These are phyloP conservation scores for Gavialis gangeticus DNA, from an alignment of 2,113 vertebrate species.

Conservation along the genomic window DNA sequence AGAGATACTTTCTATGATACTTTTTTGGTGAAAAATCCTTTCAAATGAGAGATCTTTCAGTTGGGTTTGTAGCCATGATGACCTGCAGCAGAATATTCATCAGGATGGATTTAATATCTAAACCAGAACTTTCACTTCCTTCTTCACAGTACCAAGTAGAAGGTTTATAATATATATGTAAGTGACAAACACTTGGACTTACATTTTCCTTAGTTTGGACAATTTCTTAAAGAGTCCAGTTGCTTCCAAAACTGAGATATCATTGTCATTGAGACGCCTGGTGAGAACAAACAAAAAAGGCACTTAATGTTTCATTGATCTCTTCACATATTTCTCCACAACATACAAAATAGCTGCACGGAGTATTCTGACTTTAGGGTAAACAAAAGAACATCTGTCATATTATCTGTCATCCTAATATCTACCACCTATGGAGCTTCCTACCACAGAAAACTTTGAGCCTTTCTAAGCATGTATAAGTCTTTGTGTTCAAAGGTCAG, in stretches of 20 bases:
- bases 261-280: conserved; percentile 96
- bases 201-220: conserved; percentile 94
- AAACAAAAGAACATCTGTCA: background rate
- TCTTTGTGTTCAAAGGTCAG: background rate
- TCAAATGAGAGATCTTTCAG: background rate
- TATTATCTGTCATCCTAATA: background rate
- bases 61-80: background rate
- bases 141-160: background rate
- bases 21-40: background rate
- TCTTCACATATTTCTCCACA: background rate
- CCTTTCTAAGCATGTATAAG: background rate
- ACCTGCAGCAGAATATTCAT: background rate
- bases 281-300: conserved; percentile 45
- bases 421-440: background rate
- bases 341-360: background rate
- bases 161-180: background rate
- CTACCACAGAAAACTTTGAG: background rate
- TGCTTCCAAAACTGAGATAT: conserved; percentile 91
- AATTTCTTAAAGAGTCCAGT: conserved; percentile 93
- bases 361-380: conserved; percentile 31
- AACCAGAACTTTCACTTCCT: background rate
- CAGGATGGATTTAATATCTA: background rate
- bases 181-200: conserved; percentile 62
- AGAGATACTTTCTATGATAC: background rate
- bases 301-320: conserved; percentile 14